These are phyloP conservation scores for Entelurus aequoreus DNA, from an alignment of 2,113 vertebrate species.

Conservation along the genomic window DNA sequence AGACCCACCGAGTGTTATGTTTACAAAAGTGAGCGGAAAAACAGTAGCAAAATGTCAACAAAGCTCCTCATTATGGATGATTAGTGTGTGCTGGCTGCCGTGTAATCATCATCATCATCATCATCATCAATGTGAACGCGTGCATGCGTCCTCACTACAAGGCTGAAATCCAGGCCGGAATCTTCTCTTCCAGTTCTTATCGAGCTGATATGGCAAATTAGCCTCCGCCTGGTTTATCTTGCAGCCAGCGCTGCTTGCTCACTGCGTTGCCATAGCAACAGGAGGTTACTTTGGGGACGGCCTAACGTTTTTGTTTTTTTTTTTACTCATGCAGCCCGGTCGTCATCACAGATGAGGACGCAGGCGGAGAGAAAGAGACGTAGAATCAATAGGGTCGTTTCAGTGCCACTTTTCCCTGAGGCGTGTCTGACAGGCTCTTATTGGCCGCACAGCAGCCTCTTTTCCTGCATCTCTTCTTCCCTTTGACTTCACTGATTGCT, in stretches of 20 bases:
- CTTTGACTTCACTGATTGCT: constrained; percentile 19
- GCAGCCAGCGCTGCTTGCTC: constrained; percentile 45
- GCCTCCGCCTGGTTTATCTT: constrained; percentile 59
- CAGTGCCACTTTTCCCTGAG: constrained; percentile 25
- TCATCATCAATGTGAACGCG: no score
- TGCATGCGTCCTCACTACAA: constrained; percentile 30
- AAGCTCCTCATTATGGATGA: no score
- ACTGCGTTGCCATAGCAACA: constrained; percentile 67
- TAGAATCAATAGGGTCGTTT: constrained; percentile 46
- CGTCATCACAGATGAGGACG: constrained; percentile 23
- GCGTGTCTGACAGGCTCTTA: constrained; percentile 22
- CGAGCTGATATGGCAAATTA: constrained; percentile 65
- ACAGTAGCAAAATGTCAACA: not conserved
- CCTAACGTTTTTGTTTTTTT: constrained; percentile 10
- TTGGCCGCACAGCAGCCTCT: constrained; percentile 19
- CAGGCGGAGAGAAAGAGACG: constrained; percentile 9
- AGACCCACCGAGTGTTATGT: no score
- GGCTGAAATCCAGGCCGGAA: constrained; percentile 46
- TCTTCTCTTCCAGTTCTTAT: constrained; percentile 53
- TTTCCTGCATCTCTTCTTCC: constrained; percentile 17
- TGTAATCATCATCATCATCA: constrained; percentile 15
- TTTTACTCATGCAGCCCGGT: constrained; percentile 30
- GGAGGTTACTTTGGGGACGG: constrained; percentile 46
- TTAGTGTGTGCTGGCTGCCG: constrained; percentile 11
- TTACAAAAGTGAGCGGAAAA: no score